Conservation (phyloP, 2,797 vertebrate species). For the Macrochelys suwanniensis region DNA sequence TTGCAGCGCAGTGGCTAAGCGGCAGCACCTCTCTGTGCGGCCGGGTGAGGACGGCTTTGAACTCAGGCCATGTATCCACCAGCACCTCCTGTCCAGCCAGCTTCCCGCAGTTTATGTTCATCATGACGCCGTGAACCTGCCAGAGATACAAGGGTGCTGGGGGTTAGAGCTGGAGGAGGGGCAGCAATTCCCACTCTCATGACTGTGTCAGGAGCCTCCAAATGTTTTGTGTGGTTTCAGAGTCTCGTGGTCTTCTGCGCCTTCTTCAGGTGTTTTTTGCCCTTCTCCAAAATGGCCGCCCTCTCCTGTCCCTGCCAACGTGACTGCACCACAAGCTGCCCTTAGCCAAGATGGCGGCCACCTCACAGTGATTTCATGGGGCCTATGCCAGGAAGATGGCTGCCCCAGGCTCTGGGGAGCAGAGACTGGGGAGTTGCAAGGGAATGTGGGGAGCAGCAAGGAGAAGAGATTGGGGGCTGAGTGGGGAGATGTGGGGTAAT, state of each 20-base stretch:
- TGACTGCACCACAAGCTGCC: too few species aligned
- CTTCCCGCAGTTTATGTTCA: not conserved
- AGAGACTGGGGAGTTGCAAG: too few species aligned
- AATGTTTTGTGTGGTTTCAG: not conserved
- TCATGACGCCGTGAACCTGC: not conserved
- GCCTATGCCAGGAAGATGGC: too few species aligned
- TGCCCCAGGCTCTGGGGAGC: not conserved
- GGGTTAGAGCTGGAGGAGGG: not conserved
- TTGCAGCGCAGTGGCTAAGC: not conserved
- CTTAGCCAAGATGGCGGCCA: too few species aligned
- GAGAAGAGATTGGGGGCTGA: not conserved
- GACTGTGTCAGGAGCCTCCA: not conserved
- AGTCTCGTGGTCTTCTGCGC: not conserved
- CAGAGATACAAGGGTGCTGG: too few species aligned
- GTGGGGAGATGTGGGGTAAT: not conserved
- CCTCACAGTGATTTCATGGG: too few species aligned
- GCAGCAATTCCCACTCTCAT: not conserved
- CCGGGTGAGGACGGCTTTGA: not conserved
- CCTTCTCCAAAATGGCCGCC: not conserved
- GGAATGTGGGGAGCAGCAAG: not conserved
- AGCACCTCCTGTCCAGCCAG: not conserved
- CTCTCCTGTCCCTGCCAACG: too few species aligned
- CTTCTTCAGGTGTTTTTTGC: not conserved
- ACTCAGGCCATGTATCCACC: constrained; percentile 10
- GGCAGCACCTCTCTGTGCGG: not conserved